Conservation (phyloP, 92 coral and sea anemone species). For the Porites evermanni region DNA sequence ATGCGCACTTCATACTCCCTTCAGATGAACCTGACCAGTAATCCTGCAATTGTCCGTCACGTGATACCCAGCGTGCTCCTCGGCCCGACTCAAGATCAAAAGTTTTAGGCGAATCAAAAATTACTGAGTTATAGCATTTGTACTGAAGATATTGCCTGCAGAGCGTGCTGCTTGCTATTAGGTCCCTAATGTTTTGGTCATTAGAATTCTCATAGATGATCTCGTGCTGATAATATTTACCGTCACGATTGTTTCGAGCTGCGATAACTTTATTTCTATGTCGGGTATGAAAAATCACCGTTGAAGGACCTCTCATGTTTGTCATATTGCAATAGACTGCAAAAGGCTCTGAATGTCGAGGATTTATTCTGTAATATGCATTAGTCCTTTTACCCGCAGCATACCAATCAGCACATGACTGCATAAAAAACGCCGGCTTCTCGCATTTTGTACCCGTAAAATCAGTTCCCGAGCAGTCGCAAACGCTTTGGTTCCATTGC, state of each 20-base stretch:
- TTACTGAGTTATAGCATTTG: conserved; percentile 75
- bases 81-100: conserved; percentile 72
- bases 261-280: conserved; percentile 59
- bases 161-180: conserved; percentile 68
- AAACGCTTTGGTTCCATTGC: conserved; percentile 49
- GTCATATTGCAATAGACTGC: conserved; percentile 81
- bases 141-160: conserved; percentile 82
- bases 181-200: conserved; percentile 58
- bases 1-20: conserved; percentile 85
- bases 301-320: conserved; percentile 67
- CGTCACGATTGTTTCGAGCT: conserved; percentile 40
- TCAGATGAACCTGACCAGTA: conserved; percentile 89
- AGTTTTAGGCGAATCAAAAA: conserved; percentile 78
- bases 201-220: conserved; percentile 50
- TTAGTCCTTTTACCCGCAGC: conserved; percentile 63
- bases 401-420: conserved; percentile 86
- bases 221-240: conserved; percentile 64
- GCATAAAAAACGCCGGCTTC: conserved; percentile 68
- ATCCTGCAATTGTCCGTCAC: conserved; percentile 78
- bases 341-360: conserved; percentile 73
- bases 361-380: conserved; percentile 73
- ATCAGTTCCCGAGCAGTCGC: conserved; percentile 83
- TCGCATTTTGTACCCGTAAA: conserved; percentile 74
- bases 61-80: conserved; percentile 92
- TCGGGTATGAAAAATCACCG: conserved; percentile 72